Conservation (phyloP, 2,113 vertebrate species). For the Pagrus major region DNA sequence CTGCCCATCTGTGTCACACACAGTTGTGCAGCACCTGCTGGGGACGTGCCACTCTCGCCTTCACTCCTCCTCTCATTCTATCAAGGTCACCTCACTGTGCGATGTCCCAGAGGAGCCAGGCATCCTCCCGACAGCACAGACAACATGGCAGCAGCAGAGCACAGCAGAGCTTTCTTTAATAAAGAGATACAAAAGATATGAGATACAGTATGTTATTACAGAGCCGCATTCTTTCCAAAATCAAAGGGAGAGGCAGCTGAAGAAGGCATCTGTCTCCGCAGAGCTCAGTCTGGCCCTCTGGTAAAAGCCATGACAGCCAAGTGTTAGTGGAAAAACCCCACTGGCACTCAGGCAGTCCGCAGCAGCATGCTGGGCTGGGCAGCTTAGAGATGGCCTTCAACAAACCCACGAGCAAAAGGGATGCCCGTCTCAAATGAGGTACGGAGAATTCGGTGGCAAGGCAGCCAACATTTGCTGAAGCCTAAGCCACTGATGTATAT, state of each 20-base stretch:
- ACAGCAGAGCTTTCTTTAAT: conserved; percentile 23
- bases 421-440: conserved; percentile 70
- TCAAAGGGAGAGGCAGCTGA: conserved; percentile 59
- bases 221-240: conserved; percentile 51
- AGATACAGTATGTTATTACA: conserved; percentile 41
- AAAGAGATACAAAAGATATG: conserved; percentile 29
- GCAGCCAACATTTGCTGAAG: conserved; percentile 69
- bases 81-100: conserved; percentile 75
- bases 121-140: conserved; percentile 29
- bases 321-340: conserved; percentile 76
- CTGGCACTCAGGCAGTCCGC: conserved; percentile 59
- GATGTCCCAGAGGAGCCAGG: conserved; percentile 67
- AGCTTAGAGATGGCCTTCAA: conserved; percentile 70
- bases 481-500: conserved; percentile 74
- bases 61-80: conserved; percentile 53
- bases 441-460: conserved; percentile 71
- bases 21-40: conserved; percentile 74
- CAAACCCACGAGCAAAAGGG: conserved; percentile 68
- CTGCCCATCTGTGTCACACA: conserved; percentile 71
- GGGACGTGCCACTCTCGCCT: conserved; percentile 50
- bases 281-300: conserved; percentile 49
- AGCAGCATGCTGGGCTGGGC: conserved; percentile 54
- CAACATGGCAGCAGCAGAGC: conserved; percentile 6
- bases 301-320: conserved; percentile 65
- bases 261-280: conserved; percentile 62